These are phyloP conservation scores for Pterostichus niger DNA, from an alignment of 2,888 invertebrate genomes.

Conservation along the genomic window DNA sequence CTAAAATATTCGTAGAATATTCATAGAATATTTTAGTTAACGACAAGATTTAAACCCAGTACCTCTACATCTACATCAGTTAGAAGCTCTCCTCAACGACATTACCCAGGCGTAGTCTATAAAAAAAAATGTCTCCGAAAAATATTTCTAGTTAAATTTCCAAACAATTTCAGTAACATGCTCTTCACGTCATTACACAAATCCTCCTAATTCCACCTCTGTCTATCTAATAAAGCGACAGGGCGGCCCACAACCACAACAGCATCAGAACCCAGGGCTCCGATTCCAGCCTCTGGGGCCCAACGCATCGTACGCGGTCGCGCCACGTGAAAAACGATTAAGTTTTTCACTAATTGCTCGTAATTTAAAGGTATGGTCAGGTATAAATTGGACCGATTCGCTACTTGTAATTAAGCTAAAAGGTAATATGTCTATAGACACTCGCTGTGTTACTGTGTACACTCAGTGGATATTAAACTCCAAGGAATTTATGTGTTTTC, in stretches of 20 bases:
- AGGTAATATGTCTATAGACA: conserved; percentile 64
- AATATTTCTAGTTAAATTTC: too few species aligned
- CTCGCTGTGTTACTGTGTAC: conserved; percentile 4
- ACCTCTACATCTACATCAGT: too few species aligned
- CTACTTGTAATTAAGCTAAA: conserved; percentile 64
- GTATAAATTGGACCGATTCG: conserved; percentile 57
- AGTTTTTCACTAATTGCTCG: conserved; percentile 63
- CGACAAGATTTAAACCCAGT: too few species aligned
- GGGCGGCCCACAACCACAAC: background rate
- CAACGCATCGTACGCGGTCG: conserved; percentile 1
- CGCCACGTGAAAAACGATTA: conserved; percentile 56
- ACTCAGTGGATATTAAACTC: conserved; percentile 44
- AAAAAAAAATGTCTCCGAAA: too few species aligned
- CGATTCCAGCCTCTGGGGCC: background rate
- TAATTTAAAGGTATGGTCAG: conserved; percentile 63
- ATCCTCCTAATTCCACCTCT: background rate
- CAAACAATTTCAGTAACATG: too few species aligned
- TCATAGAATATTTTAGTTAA: too few species aligned
- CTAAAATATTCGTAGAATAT: too few species aligned
- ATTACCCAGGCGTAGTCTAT: too few species aligned
- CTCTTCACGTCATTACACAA: background rate
- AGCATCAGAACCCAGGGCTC: too few species aligned
- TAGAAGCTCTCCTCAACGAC: too few species aligned
- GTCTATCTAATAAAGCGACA: background rate
- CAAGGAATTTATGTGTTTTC: conserved; percentile 27